These are phyloP conservation scores for Hydriomena furcata DNA, from an alignment of 2,888 invertebrate genomes.

Conservation along the genomic window DNA sequence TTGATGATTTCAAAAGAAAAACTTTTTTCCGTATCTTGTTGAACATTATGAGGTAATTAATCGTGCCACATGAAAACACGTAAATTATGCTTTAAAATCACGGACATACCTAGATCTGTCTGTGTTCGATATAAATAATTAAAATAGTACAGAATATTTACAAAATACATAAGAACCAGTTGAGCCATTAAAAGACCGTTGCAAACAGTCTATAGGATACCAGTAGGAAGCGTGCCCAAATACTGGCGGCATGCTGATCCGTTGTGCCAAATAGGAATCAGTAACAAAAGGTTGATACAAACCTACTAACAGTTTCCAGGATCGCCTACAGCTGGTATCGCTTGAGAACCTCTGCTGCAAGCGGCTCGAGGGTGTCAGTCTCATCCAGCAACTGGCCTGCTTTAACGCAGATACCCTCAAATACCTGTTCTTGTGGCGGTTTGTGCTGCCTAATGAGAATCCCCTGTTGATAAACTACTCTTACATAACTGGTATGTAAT, in stretches of 20 bases:
- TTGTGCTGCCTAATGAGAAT: constrained; percentile 69
- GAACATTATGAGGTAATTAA: constrained; percentile 60
- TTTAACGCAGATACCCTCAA: constrained; percentile 65
- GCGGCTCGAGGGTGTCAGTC: constrained; percentile 63
- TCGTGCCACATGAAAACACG: not conserved
- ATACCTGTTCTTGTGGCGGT: constrained; percentile 74
- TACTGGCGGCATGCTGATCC: too few relatives aligned
- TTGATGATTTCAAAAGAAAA: constrained; percentile 61
- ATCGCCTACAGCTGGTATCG: constrained; percentile 65
- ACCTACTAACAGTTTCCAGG: constrained; percentile 67
- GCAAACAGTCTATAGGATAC: too few relatives aligned
- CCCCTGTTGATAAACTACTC: constrained; percentile 70
- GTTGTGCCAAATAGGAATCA: too few relatives aligned
- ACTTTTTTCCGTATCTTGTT: constrained; percentile 56
- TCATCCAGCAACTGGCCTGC: constrained; percentile 67
- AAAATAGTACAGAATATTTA: too few relatives aligned
- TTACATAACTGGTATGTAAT: constrained; percentile 61
- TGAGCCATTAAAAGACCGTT: too few relatives aligned
- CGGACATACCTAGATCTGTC: too few relatives aligned
- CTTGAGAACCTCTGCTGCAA: constrained; percentile 67
- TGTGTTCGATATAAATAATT: too few relatives aligned
- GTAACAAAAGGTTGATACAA: too few relatives aligned
- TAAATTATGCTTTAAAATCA: not conserved
- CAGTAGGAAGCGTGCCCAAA: too few relatives aligned
- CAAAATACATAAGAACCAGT: too few relatives aligned